phyloP scores from a whole-genome alignment of 2,113 vertebrate species.

The Pachypanchax playfairii region DNA sequence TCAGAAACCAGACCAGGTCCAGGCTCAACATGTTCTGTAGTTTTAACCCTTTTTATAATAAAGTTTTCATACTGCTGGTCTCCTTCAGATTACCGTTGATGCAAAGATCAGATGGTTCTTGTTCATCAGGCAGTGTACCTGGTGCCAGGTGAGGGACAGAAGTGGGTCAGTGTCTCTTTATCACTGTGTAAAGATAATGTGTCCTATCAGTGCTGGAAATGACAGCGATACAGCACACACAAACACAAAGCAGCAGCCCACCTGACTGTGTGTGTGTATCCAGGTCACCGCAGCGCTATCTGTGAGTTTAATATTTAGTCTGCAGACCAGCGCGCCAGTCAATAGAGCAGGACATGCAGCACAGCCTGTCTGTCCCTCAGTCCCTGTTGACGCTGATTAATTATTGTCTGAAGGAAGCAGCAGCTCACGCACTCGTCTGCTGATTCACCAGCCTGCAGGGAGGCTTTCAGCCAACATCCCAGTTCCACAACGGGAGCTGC shows the following conservation, averaged over 20 bases:
- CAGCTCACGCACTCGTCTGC: neutral
- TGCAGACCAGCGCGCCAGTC: constrained; percentile 22
- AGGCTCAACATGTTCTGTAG: neutral
- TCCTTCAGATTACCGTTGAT: neutral
- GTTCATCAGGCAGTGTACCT: constrained; percentile 13
- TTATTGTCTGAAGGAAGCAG: constrained; percentile 19
- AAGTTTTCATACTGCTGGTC: constrained; percentile 2
- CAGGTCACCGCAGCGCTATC: constrained; percentile 34
- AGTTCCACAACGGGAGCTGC: neutral
- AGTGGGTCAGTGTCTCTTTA: constrained; percentile 36
- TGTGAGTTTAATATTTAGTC: constrained; percentile 35
- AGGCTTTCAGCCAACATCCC: neutral
- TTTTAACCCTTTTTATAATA: neutral
- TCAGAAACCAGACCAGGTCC: neutral
- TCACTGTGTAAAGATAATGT: constrained; percentile 27
- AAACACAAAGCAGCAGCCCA: constrained; percentile 30
- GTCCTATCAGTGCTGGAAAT: constrained; percentile 35
- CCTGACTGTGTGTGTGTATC: constrained; percentile 24
- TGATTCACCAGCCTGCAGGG: neutral
- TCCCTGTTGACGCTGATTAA: constrained; percentile 47
- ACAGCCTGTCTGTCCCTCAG: constrained; percentile 7
- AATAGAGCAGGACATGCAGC: constrained; percentile 24
- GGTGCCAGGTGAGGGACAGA: constrained; percentile 23
- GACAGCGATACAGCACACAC: constrained; percentile 38
- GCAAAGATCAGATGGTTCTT: constrained; percentile 2